Evolutionary conservation across 2,888 invertebrate species (phyloP).

Genomic region (Aleiodes leptofemur): DNA sequence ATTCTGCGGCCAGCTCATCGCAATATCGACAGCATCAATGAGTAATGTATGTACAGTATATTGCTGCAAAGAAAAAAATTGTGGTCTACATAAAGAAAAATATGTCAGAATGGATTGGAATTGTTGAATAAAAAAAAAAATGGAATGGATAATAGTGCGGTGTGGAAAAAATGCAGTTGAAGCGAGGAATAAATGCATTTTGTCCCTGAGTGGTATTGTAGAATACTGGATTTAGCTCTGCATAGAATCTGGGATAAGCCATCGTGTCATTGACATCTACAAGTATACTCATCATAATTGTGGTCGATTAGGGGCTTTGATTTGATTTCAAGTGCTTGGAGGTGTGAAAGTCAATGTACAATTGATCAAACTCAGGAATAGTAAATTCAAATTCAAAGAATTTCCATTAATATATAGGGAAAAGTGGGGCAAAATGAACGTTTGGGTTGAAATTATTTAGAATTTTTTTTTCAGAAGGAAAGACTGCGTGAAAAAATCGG

Average conservation of each 20-base stretch:
- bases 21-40: slow-evolving; percentile 48
- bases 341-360: not conserved
- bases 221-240: not conserved
- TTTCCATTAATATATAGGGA: too few relatives aligned
- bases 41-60: slow-evolving; percentile 40
- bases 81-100: not conserved
- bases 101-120: not conserved
- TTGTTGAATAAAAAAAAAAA: too few relatives aligned
- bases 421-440: too few relatives aligned
- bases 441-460: too few relatives aligned
- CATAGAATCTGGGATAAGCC: not conserved
- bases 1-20: slow-evolving; percentile 31
- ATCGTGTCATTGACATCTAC: slow-evolving; percentile 13
- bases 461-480: too few relatives aligned
- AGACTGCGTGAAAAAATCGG: too few relatives aligned
- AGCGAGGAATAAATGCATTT: not conserved
- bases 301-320: slow-evolving; percentile 5
- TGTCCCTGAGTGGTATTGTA: not conserved
- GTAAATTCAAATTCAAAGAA: too few relatives aligned
- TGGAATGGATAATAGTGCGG: too few relatives aligned
- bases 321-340: not conserved
- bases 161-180: not conserved
- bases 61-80: slow-evolving; percentile 30
- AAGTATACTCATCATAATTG: not conserved
- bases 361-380: too few relatives aligned